Evolutionary conservation across 2,113 vertebrate genomes (phyloP), one percentile per base, ranked within the genome.

Genomic region (Scartelaos histophorus): DNA sequence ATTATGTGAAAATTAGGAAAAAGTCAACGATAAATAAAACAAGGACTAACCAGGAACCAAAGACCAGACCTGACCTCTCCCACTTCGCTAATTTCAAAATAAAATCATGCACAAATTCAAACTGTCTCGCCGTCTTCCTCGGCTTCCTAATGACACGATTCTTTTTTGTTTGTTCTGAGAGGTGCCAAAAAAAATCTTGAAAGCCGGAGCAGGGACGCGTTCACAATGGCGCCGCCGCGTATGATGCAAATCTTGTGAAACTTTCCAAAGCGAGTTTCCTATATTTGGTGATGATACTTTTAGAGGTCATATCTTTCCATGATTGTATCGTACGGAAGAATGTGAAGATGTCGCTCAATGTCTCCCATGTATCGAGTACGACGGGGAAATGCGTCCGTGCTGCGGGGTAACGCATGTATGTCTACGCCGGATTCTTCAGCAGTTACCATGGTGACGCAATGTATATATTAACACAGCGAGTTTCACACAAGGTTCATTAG

Each of bases 231-330:
- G 64, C 43, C 16, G 64, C 43, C 46, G 25, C n/a, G 19, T 9
- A 38, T 58, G 25, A 21, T 66, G 56, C 16, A 78, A 53, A 62
- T 67, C 29, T 35, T 1, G 10, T 57, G 13, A 70, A 67, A 72
- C 21, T 0, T 45, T 16, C 3, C 17, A 13, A 1, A 61, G 11
- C 11, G 34, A 49, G 24, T 66, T 68, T 64, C 21, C 25, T 43
- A 43, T 58, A 21, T 51, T 49, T 61, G 3, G 67, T 21, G 13
- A 58, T 58, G 24, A 56, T 7, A 56, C 53, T 56, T 56, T 56
- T 56, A 21, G 53, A 56, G 53, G 53, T 56, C 53, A 56, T 21
- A 43, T 43, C 38, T 43, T 43, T 43, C 38, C 9, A 43, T 43
- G 7, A 43, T 43, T 43, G 38, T 43, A 43, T 43, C 10, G 38